Evolutionary conservation across 2,888 invertebrate genomes (phyloP).

Genomic region (Ypsolopha sequella): DNA sequence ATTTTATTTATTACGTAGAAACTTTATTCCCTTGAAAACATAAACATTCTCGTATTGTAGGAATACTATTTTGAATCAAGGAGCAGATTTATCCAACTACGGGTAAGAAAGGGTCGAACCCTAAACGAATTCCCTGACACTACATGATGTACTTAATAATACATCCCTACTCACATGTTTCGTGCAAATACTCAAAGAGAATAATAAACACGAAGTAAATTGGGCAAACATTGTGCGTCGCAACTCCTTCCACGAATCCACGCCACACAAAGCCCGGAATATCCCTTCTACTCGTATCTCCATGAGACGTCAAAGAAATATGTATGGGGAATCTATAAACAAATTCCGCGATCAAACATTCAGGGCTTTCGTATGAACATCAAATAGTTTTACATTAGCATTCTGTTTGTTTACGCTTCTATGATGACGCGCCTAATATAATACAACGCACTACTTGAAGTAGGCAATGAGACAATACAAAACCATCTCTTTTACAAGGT

Average conservation of each 20-base stretch:
- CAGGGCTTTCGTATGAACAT: constrained; percentile 35
- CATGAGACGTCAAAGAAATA: constrained; percentile 12
- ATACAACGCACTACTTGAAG: background rate
- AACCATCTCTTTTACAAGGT: no score
- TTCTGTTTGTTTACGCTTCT: constrained; percentile 28
- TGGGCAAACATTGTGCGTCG: constrained; percentile 1
- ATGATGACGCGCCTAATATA: constrained; percentile 26
- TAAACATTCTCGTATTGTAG: no score
- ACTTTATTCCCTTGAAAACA: no score
- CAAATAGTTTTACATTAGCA: constrained; percentile 56
- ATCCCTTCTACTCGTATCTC: constrained; percentile 8
- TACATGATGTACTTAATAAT: background rate
- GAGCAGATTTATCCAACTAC: no score
- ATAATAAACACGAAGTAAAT: constrained; percentile 3
- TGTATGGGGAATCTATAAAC: constrained; percentile 17
- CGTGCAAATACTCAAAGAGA: constrained; percentile 10
- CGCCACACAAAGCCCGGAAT: constrained; percentile 5
- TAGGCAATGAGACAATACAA: no score
- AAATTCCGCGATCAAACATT: constrained; percentile 12
- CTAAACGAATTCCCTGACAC: background rate
- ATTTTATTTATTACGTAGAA: no score
- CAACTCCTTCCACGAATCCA: background rate
- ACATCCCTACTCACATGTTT: constrained; percentile 4
- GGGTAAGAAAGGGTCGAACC: no score
- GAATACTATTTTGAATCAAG: no score